Conservation (phyloP, 53 echinoderm and acorn worm species). For the Arbacia lixula region DNA sequence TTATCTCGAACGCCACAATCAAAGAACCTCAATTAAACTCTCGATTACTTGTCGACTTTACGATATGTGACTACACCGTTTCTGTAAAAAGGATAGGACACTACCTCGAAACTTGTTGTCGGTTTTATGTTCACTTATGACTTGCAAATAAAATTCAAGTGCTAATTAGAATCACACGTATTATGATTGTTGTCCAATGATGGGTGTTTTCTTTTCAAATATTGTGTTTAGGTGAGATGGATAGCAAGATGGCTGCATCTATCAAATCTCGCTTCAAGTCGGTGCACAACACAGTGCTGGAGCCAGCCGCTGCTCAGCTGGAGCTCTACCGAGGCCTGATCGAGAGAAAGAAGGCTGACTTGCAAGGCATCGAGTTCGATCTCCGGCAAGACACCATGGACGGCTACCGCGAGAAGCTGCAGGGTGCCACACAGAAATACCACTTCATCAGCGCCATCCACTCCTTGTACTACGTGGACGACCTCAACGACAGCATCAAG, state of each 20-base stretch:
- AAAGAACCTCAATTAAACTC: too few species aligned
- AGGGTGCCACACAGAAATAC: neutral
- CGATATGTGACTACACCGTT: too few species aligned
- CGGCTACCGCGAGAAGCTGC: slow-evolving; percentile 17
- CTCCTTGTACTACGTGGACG: slow-evolving; percentile 10
- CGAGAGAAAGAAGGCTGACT: neutral
- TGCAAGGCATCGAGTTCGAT: slow-evolving; percentile 24
- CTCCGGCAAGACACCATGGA: slow-evolving; percentile 13
- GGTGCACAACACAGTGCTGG: slow-evolving; percentile 7
- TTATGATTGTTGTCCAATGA: too few species aligned
- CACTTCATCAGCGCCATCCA: slow-evolving; percentile 60
- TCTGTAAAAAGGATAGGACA: too few species aligned
- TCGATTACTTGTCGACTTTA: too few species aligned
- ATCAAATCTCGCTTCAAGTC: slow-evolving; percentile 11
- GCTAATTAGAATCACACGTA: too few species aligned
- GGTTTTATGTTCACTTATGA: too few species aligned
- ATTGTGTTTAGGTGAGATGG: neutral
- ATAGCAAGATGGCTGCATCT: neutral
- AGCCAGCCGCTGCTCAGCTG: slow-evolving; percentile 3
- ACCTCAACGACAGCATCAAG: slow-evolving; percentile 20
- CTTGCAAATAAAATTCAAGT: too few species aligned
- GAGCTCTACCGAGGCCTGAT: slow-evolving; percentile 18
- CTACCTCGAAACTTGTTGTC: too few species aligned
- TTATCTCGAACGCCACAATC: too few species aligned
- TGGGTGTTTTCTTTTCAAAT: neutral